phyloP scores from a whole-genome alignment of 2,888 invertebrate species.

The Pecten maximus region DNA sequence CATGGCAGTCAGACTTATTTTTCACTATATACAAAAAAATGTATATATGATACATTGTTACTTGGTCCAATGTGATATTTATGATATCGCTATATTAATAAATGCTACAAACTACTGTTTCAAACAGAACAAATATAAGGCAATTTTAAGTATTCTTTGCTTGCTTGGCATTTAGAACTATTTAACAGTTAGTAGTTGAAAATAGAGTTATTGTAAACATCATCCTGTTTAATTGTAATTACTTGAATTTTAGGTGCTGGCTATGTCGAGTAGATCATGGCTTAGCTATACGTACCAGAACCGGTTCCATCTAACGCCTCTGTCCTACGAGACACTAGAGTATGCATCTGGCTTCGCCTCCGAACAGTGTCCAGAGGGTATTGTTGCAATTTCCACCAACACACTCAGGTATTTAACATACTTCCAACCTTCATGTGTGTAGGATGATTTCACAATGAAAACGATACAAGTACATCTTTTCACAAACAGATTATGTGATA shows the following conservation, averaged over 20 bases:
- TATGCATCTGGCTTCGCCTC: constrained; percentile 97
- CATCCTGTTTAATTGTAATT: neutral
- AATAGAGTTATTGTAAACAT: neutral
- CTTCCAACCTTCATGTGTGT: neutral
- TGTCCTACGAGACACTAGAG: constrained; percentile 97
- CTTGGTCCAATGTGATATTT: too few relatives aligned
- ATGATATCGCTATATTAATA: too few relatives aligned
- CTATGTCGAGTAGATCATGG: constrained; percentile 99
- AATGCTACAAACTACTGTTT: neutral
- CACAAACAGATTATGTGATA: too few relatives aligned
- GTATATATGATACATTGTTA: too few relatives aligned
- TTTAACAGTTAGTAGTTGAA: neutral
- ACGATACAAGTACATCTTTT: too few relatives aligned
- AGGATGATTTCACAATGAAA: neutral
- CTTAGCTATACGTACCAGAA: constrained; percentile 99
- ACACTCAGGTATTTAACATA: constrained; percentile 87
- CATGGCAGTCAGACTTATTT: neutral
- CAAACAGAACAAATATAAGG: too few relatives aligned
- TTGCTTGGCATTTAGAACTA: too few relatives aligned
- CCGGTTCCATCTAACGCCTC: constrained; percentile 92
- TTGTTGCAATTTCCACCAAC: constrained; percentile 99
- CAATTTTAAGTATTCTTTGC: too few relatives aligned
- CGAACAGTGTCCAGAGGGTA: constrained; percentile 99
- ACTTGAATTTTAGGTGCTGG: constrained; percentile 86
- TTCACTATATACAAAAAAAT: neutral